Evolutionary conservation across 2,888 invertebrate species (phyloP).

Genomic region (Limnephilus auricula): DNA sequence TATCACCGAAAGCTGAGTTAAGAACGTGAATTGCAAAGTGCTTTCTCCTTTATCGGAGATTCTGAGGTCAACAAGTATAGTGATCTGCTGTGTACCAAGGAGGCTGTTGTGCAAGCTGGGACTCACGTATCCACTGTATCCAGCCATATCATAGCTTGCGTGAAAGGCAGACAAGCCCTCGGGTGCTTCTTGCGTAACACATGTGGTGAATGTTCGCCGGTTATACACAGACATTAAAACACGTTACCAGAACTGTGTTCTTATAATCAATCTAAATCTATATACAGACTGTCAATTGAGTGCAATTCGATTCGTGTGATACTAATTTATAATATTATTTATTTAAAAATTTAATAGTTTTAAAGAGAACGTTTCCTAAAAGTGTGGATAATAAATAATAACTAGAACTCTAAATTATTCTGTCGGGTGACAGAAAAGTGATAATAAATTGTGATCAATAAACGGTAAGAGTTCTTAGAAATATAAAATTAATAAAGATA

Average conservation of each 20-base stretch:
- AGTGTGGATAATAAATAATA: slow-evolving; percentile 25
- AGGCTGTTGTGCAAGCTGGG: slow-evolving; percentile 4
- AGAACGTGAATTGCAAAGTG: slow-evolving; percentile 16
- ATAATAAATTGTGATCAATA: slow-evolving; percentile 46
- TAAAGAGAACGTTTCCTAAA: neutral
- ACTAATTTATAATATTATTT: slow-evolving; percentile 4
- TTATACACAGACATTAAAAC: neutral
- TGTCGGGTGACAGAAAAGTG: slow-evolving; percentile 23
- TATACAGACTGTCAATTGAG: neutral
- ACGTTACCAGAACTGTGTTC: neutral
- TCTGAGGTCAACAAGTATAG: neutral
- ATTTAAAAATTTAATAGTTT: neutral
- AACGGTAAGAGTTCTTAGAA: slow-evolving; percentile 9
- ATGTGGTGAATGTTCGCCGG: slow-evolving; percentile 4
- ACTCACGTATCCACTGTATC: neutral
- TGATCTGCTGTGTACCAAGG: neutral
- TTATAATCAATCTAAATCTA: neutral
- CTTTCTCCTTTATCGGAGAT: slow-evolving; percentile 14
- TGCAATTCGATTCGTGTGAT: slow-evolving; percentile 45
- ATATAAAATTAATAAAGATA: slow-evolving; percentile 8
- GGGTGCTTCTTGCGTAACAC: slow-evolving; percentile 13
- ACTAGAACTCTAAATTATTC: slow-evolving; percentile 10
- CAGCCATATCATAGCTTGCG: neutral
- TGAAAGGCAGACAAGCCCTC: slow-evolving; percentile 22
- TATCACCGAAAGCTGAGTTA: neutral